Conservation (phyloP, 2,888 invertebrate genomes). For the Drosophila mimetica region DNA sequence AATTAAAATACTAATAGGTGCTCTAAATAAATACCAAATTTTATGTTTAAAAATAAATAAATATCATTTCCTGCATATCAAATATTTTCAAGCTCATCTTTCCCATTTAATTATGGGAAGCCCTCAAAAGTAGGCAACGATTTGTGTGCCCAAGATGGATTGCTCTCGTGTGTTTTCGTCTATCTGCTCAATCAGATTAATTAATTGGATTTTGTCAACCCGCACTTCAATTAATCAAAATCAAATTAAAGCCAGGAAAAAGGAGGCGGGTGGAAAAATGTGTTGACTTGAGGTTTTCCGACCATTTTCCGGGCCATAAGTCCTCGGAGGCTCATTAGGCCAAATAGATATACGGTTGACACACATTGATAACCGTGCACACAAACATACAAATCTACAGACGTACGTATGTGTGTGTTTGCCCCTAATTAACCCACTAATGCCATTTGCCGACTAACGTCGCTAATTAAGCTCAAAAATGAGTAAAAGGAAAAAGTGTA, state of each 20-base stretch:
- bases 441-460: conserved; percentile 68
- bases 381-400: no score
- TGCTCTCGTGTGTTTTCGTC: conserved; percentile 2
- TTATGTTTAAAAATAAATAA: no score
- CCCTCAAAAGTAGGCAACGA: conserved; percentile 13
- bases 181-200: conserved; percentile 29
- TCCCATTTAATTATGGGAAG: conserved; percentile 4
- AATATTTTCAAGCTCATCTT: neutral
- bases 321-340: conserved; percentile 43
- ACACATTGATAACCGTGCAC: conserved; percentile 38
- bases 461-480: conserved; percentile 76
- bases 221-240: conserved; percentile 47
- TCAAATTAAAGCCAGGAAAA: conserved; percentile 29
- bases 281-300: conserved; percentile 2
- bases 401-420: conserved; percentile 6
- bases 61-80: no score
- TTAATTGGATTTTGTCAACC: conserved; percentile 35
- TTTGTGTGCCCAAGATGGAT: conserved; percentile 14
- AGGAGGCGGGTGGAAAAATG: neutral
- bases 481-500: conserved; percentile 40
- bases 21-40: no score
- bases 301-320: conserved; percentile 16
- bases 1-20: no score
- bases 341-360: conserved; percentile 26
- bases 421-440: conserved; percentile 74